A percentile compares a stretch with the other conserved stretches of the same genome.
phyloP scores from a whole-genome alignment of 1,140 invertebrate genomes.

The Brachionus angularis region DNA sequence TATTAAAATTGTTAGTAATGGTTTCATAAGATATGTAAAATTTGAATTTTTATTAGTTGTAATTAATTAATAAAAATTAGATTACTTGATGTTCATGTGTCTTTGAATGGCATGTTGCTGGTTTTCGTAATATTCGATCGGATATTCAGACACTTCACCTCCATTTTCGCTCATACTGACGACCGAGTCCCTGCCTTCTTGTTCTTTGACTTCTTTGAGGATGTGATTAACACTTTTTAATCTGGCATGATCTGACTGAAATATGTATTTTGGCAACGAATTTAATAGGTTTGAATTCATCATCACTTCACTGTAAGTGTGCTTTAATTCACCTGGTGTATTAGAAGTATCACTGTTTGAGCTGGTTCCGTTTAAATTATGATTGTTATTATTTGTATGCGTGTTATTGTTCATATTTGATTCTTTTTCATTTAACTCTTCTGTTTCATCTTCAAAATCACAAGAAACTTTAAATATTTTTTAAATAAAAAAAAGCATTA shows the following conservation, averaged over 20 bases:
- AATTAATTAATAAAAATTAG: slow-evolving; percentile 46
- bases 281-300: slow-evolving; percentile 17
- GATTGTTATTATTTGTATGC: background rate
- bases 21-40: slow-evolving; percentile 17
- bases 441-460: slow-evolving; percentile 35
- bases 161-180: slow-evolving; percentile 78
- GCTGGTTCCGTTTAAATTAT: background rate
- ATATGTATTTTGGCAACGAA: slow-evolving; percentile 42
- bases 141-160: slow-evolving; percentile 91
- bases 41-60: background rate
- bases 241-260: slow-evolving; percentile 30
- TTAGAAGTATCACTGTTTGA: background rate
- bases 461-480: slow-evolving; percentile 11
- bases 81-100: slow-evolving; percentile 81
- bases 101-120: slow-evolving; percentile 78
- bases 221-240: slow-evolving; percentile 8
- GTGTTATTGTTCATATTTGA: background rate
- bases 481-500: background rate
- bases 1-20: no score
- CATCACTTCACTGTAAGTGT: slow-evolving; percentile 38
- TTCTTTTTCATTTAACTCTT: background rate
- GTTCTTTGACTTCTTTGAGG: slow-evolving; percentile 38
- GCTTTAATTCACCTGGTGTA: slow-evolving; percentile 4
- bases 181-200: slow-evolving; percentile 36
- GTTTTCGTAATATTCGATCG: slow-evolving; percentile 91